Conservation (phyloP, 2,113 vertebrate genomes). For the Ailurus styani region DNA sequence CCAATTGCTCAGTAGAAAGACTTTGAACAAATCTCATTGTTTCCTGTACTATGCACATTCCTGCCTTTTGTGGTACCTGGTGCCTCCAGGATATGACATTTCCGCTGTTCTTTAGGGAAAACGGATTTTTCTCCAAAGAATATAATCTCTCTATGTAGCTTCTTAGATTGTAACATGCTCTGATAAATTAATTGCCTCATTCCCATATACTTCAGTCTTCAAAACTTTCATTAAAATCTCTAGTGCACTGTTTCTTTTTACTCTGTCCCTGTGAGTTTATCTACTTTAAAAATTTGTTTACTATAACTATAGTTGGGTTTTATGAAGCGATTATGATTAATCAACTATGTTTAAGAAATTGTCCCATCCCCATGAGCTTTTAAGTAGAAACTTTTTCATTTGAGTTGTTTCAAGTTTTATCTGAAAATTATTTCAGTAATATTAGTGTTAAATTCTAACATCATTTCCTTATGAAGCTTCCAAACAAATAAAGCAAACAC, state of each 20-base stretch:
- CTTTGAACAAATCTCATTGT: not conserved
- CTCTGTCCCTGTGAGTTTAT: not conserved
- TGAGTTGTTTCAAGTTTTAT: not conserved
- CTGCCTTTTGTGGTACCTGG: not conserved
- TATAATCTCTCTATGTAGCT: not conserved
- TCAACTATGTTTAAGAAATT: conserved; percentile 1
- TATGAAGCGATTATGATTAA: not conserved
- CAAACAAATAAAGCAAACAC: not conserved
- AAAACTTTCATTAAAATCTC: not conserved
- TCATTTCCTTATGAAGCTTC: not conserved
- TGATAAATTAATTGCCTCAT: conserved; percentile 19
- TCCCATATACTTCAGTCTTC: conserved; percentile 1
- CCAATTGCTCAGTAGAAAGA: not conserved
- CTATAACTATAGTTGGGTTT: conserved; percentile 14
- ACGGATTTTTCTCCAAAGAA: not conserved
- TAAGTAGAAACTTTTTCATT: conserved; percentile 17
- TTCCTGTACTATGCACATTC: not conserved
- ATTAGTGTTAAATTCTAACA: not conserved
- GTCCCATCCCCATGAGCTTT: not conserved
- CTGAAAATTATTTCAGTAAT: conserved; percentile 11
- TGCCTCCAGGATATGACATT: not conserved
- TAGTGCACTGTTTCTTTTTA: not conserved
- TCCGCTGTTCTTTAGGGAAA: not conserved
- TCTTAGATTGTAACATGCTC: not conserved
- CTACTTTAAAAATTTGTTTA: conserved; percentile 12